Base-by-base conservation (phyloP, 2,888 invertebrate genomes). In the Heliconius cydno region DNA sequence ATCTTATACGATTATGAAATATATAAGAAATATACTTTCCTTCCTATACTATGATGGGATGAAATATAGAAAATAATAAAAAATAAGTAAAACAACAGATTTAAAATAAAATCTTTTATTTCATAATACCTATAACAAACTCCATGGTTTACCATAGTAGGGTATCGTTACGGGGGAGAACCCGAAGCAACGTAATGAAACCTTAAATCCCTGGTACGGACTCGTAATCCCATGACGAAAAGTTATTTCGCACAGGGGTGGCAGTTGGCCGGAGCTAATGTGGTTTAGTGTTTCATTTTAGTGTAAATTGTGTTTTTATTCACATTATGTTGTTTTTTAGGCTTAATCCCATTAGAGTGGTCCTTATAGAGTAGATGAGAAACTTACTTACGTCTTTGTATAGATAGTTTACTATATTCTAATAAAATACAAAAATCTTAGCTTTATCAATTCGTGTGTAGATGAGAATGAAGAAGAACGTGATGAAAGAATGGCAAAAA, bases 171-270 rank as follows among this genome's bases (percentile, higher is more conserved):
- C 66, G 80, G 79, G 88, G 87, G 87, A 80, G 85, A 86, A 81
- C 77, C 86, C 88, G 85, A 86, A 84, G 85, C 90, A 88, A 88
- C 93, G 93, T 94, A 95, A 94, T 94, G 94, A 95, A 94, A 95
- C 94, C 95, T 94, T 94, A 95, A 95, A 95, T 94, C 95, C 94
- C 94, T 94, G 92, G 94, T 93, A 90, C 92, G 91, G 89, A 92
- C 90, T 94, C 93, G 91, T 94, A 95, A 95, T 95, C 95, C 94
- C 92, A 90, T 90, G 92, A 91, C 93, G 93, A 92, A 91, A 91
- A 90, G 91, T 90, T 89, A 90, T 86, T 86, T 85, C 80, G 89
- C 85, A 84, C 88, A 89, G 93, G 93, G 91, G 93, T 91, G 92
- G 88, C 93, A 95, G 92, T 95, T 92, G 93, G 94, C 92, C 91